Conservation (phyloP, 2,113 vertebrate species). For the Hippotragus niger region DNA sequence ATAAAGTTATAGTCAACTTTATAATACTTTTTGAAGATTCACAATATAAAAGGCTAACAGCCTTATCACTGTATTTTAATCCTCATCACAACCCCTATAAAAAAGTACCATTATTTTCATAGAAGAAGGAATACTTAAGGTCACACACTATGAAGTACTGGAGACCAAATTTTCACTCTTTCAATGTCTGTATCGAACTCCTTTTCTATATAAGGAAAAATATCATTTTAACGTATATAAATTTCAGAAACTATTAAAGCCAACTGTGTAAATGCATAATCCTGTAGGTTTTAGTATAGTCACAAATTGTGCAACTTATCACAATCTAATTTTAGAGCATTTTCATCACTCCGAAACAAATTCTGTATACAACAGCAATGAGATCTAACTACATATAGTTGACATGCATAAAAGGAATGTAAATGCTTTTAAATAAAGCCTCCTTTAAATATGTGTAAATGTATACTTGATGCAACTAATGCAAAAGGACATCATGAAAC, state of each 20-base stretch:
- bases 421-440: not conserved
- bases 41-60: not conserved
- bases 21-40: not conserved
- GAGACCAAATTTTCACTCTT: not conserved
- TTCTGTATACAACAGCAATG: not conserved
- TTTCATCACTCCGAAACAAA: not conserved
- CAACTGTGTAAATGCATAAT: not conserved
- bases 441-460: not conserved
- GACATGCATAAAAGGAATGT: not conserved
- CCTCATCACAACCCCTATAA: not conserved
- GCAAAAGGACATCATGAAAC: not conserved
- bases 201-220: not conserved
- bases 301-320: not conserved
- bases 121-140: not conserved
- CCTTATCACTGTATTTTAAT: not conserved
- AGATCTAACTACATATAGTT: not conserved
- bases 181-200: not conserved
- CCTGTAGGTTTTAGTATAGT: not conserved
- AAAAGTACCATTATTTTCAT: not conserved
- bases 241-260: not conserved
- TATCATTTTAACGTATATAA: not conserved
- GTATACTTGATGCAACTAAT: not conserved
- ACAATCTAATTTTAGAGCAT: constrained; percentile 13
- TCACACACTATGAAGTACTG: not conserved
- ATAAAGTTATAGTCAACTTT: not conserved